phyloP scores from a whole-genome alignment of 2,888 invertebrate genomes.

The Lysandra coridon region DNA sequence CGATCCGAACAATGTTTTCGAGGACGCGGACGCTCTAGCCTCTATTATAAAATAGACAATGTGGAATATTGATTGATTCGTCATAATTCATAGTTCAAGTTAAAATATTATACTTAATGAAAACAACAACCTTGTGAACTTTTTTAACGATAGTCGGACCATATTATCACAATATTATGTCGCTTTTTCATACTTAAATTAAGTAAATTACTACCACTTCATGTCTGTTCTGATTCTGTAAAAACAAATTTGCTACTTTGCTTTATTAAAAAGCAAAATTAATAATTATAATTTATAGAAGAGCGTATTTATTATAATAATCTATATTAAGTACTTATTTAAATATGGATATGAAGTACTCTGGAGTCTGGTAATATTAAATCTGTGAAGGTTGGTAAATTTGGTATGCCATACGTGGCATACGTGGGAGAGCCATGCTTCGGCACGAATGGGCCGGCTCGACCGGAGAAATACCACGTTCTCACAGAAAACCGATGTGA shows the following conservation, averaged over 20 bases:
- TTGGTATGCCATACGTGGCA: too few relatives aligned
- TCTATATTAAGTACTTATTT: background rate
- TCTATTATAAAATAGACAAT: background rate
- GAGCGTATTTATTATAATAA: background rate
- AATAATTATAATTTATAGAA: background rate
- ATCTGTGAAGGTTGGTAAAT: too few relatives aligned
- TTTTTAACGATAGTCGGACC: background rate
- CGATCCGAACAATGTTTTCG: background rate
- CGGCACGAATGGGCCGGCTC: too few relatives aligned
- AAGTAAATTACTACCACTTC: background rate
- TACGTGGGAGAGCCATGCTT: too few relatives aligned
- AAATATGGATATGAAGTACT: background rate
- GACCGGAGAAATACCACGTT: too few relatives aligned
- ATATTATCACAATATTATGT: background rate
- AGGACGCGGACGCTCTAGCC: background rate
- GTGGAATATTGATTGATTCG: background rate
- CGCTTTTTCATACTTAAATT: background rate
- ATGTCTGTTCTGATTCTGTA: background rate
- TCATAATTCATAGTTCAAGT: background rate
- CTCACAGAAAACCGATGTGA: too few relatives aligned
- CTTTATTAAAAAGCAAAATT: too few relatives aligned
- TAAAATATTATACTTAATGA: background rate
- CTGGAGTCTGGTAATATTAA: too few relatives aligned
- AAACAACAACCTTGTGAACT: background rate
- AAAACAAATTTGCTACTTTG: background rate